These are phyloP conservation scores for Etia nguti DNA, from an alignment of 2,113 vertebrate genomes.

Conservation along the genomic window DNA sequence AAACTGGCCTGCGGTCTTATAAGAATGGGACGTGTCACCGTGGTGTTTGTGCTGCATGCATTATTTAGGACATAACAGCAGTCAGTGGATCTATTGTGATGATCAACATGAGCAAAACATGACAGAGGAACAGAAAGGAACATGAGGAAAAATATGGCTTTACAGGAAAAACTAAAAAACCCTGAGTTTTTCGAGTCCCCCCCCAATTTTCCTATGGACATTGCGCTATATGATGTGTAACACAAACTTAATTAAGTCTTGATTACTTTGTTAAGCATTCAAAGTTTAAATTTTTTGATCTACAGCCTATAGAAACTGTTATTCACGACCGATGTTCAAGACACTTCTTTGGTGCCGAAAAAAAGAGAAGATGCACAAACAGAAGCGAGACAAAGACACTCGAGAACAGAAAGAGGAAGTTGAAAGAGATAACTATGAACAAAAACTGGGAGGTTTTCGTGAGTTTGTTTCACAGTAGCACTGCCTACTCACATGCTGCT, in stretches of 20 bases:
- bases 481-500: slow-evolving; percentile 43
- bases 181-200: background rate
- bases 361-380: background rate
- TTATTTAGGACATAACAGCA: slow-evolving; percentile 57
- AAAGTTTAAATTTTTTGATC: background rate
- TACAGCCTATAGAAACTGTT: background rate
- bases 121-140: background rate
- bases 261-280: background rate
- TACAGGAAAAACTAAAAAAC: background rate
- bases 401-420: background rate
- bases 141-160: background rate
- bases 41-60: slow-evolving; percentile 14
- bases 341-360: background rate
- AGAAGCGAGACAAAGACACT: slow-evolving; percentile 7
- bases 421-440: background rate
- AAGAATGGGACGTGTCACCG: slow-evolving; percentile 1
- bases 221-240: background rate
- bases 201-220: background rate
- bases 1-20: slow-evolving; percentile 25
- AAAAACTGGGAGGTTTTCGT: background rate
- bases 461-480: slow-evolving; percentile 15
- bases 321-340: background rate
- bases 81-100: slow-evolving; percentile 34
- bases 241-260: background rate
- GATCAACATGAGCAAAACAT: background rate